phyloP scores from a whole-genome alignment of 2,888 invertebrate genomes.

The Fragum whitleyi region DNA sequence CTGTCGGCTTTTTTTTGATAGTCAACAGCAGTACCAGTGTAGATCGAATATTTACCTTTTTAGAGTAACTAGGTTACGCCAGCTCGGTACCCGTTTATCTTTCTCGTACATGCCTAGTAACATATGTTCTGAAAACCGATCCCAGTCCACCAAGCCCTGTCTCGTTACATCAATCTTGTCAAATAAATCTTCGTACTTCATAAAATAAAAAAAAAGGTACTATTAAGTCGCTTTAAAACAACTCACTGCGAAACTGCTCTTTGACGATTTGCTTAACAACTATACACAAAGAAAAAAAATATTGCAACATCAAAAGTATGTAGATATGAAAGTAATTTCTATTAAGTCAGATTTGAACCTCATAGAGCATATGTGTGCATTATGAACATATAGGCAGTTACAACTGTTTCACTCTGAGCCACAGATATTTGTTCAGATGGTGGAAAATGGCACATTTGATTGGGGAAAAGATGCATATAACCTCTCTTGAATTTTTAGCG shows the following conservation, averaged over 20 bases:
- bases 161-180: constrained; percentile 4
- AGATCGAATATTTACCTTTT: not conserved
- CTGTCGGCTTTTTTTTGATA: too few species aligned
- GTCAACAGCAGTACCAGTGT: too few species aligned
- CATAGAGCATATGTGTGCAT: too few species aligned
- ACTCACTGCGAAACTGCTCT: not conserved
- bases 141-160: constrained; percentile 18
- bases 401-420: too few species aligned
- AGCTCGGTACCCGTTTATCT: constrained; percentile 14
- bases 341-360: too few species aligned
- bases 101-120: constrained; percentile 14
- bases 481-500: too few species aligned
- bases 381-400: too few species aligned
- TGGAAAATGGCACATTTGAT: too few species aligned
- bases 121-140: constrained; percentile 18
- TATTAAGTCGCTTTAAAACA: not conserved
- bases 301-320: too few species aligned
- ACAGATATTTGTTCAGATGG: too few species aligned
- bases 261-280: not conserved
- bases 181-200: constrained; percentile 5
- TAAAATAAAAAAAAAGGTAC: not conserved
- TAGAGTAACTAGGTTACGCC: not conserved
- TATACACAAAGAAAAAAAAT: not conserved
- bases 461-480: too few species aligned
- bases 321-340: too few species aligned